Base-by-base conservation (phyloP, 2,113 vertebrate genomes). In the Vidua chalybeata region DNA sequence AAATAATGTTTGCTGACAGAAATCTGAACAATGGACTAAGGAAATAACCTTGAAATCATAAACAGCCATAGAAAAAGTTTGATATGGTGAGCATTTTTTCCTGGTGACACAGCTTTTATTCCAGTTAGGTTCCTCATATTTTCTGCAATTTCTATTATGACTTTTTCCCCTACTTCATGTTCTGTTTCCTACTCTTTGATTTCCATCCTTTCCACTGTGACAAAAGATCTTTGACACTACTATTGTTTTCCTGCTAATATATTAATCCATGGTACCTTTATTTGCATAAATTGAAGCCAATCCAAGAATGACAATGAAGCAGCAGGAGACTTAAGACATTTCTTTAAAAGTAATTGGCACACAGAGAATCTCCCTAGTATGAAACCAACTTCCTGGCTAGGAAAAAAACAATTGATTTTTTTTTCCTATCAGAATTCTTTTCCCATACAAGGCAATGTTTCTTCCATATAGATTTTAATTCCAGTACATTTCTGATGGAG, bases 1-100 rank as follows among this genome's bases (percentile, higher is more conserved):
- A 87, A 91, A 67, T 71, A 49, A 84, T 30, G 61, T 59, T 91
- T 89, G 72, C 66, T 55, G 54, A 55, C 28, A 78, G 21, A 75
- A 78, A 64, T 19, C 48, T 75, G 74, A 87, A 72, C 33, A 89
- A 75, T 64, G 37, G 27, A 76, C 35, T 89, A 75, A 84, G 41
- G 17, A 89, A 91, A 75, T 59, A 82, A 71, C 52, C 74, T 72
- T 85, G 69, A 95, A 94, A 94, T 54, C 31, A 79, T 67, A 71
- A 92, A 54, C 11, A 82, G 35, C 7, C 14, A 68, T 33, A 75
- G 33, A 63, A 91, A 80, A 58, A 31, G 3, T 13, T 37, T 54
- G 13, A 59, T 67, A 61, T 24, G 15, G 26, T 48, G 31, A 76
- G 28, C 22, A 58, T 51, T 74, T 89, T 28, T 39, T 84, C 39